Conservation (phyloP, 2,888 invertebrate genomes). For the Acanthosoma haemorrhoidale region DNA sequence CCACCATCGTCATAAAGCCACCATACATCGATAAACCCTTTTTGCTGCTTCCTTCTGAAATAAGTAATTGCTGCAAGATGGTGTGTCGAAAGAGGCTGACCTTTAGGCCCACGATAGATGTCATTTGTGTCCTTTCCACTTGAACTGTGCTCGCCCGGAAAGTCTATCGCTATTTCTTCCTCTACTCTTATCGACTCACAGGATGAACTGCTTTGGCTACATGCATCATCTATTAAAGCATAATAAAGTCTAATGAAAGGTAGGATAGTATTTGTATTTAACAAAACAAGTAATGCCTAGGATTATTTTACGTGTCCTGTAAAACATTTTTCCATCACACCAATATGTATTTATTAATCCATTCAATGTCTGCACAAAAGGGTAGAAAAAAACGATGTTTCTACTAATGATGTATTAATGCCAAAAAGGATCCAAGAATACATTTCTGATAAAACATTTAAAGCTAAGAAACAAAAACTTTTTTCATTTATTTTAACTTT, state of each 20-base stretch:
- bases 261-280: background rate
- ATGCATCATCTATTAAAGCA: constrained; percentile 4
- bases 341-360: no score
- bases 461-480: no score
- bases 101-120: constrained; percentile 31
- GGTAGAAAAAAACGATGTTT: no score
- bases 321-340: no score
- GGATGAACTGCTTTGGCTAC: constrained; percentile 48
- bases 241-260: background rate
- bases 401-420: no score
- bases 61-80: constrained; percentile 34
- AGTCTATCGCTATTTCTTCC: constrained; percentile 53
- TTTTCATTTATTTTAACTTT: no score
- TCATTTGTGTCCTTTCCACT: constrained; percentile 32
- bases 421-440: no score
- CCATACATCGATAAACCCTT: constrained; percentile 91
- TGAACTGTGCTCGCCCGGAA: background rate
- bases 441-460: no score
- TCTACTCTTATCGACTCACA: constrained; percentile 65
- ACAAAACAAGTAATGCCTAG: no score
- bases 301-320: no score
- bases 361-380: no score
- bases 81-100: constrained; percentile 33
- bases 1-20: constrained; percentile 98
- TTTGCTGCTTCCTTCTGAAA: constrained; percentile 59